Evolutionary conservation across 2,888 invertebrate genomes (phyloP).

Genomic region (Dicranocentrus wangi): DNA sequence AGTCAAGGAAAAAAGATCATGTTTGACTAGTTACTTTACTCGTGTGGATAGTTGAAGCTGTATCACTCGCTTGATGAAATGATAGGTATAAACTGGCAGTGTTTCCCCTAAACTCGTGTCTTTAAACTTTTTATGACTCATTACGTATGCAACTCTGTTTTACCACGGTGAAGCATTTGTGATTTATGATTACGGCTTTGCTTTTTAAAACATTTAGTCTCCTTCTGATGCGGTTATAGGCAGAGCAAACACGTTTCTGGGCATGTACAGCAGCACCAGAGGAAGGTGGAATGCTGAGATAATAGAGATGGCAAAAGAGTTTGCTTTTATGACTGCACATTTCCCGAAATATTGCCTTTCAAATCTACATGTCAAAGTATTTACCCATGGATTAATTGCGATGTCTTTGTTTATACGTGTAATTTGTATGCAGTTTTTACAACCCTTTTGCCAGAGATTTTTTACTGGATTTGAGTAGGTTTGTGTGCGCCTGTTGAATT

Average conservation of each 20-base stretch:
- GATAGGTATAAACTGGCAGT: neutral
- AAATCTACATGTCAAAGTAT: conserved; percentile 57
- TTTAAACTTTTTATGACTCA: conserved; percentile 59
- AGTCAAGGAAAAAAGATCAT: conserved; percentile 21
- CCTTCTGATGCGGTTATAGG: neutral
- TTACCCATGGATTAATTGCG: conserved; percentile 57
- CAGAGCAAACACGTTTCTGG: conserved; percentile 28
- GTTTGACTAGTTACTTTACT: conserved; percentile 45
- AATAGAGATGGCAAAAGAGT: conserved; percentile 48
- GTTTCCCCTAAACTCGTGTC: conserved; percentile 38
- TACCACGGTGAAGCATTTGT: conserved; percentile 50
- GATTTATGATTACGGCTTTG: conserved; percentile 46
- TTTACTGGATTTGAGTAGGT: neutral
- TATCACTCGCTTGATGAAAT: neutral
- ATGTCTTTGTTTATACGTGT: conserved; percentile 48
- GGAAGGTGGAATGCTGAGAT: conserved; percentile 42
- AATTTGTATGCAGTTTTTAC: conserved; percentile 38
- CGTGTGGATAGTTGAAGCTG: too few relatives aligned
- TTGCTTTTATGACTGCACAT: conserved; percentile 41
- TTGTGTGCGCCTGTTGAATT: conserved; percentile 6
- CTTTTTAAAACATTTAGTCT: conserved; percentile 5
- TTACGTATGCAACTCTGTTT: conserved; percentile 59
- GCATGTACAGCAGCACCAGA: neutral
- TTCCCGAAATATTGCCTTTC: conserved; percentile 47
- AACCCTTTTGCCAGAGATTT: conserved; percentile 29